A percentile compares a stretch with the other conserved stretches of the same genome.
Conservation (phyloP, 53 echinoderm and acorn worm genomes). For the Pentamera pediparva region DNA sequence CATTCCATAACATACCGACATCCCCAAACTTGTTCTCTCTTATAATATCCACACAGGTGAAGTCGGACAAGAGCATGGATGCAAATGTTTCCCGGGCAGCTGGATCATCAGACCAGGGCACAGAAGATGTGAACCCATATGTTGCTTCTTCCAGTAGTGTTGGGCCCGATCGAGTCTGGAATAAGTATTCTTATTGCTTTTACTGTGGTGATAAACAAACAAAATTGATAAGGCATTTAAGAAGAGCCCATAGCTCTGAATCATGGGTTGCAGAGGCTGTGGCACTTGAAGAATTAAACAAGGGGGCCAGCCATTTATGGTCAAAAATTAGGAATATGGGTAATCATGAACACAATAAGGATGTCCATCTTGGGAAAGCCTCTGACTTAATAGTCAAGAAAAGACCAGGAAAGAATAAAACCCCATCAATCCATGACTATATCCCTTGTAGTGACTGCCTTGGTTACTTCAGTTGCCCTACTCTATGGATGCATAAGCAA, state of each 20-base stretch:
- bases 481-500: slow-evolving; percentile 20
- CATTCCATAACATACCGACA: too few species aligned
- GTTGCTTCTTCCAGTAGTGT: too few species aligned
- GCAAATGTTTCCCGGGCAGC: too few species aligned
- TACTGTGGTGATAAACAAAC: slow-evolving; percentile 9
- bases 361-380: background rate
- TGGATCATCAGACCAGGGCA: too few species aligned
- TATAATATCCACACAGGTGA: too few species aligned
- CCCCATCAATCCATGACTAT: background rate
- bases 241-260: background rate
- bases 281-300: background rate
- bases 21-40: too few species aligned
- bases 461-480: background rate
- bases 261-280: background rate
- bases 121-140: too few species aligned
- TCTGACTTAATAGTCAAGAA: slow-evolving; percentile 1
- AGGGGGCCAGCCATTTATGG: background rate
- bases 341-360: slow-evolving; percentile 18
- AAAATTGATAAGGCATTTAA: background rate
- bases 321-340: background rate
- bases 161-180: too few species aligned
- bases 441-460: slow-evolving; percentile 4
- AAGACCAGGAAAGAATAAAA: background rate
- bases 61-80: too few species aligned
- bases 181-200: background rate